Base-by-base conservation (phyloP, 64 coral and sea anemone species). In the Porites australiensis region DNA sequence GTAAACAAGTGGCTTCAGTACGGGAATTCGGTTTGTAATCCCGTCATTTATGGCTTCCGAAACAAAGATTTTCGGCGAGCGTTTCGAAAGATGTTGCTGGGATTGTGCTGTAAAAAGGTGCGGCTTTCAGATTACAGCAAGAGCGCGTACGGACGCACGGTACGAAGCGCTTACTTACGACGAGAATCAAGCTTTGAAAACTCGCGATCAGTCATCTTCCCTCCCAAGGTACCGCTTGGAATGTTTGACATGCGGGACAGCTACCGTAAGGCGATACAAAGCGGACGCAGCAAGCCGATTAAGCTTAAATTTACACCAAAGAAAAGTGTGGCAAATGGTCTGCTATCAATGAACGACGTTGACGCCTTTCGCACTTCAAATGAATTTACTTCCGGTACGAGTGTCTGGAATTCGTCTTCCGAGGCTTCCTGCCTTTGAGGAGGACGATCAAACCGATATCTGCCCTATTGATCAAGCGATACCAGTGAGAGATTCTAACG, bases 31-130 rank as follows among this genome's bases (percentile, higher is more conserved):
- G 90, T 88, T 4, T 93, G 95, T 27, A 96, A 96, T 23, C 95
- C 95, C 16, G 77, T 93, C 10, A 87, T 96, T 20, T 96, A 96
- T 72, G 91, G 95, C 6, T 77, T 96, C 27, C 95, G 95, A 6
- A 96, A 96, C 79, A 89, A 72, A 55, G 95, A 96, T 37, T 96
- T 96, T 51, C 85, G 86, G 4, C 58, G 70, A 64, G 91, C 95
- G 37, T 96, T 96, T 50, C 90, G 82, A 44, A 96, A 86, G 65
- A 96, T 96, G 10, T 63, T 96, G 37, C 75, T 86, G 14, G 53
- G 89, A 19, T 15, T 96, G 58, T 70, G 86, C 45, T 82, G 95
- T 44, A 96, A 37, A 37, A 37, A 37, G 27, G 27, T 37, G 27
- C 27, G 27, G 27, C 27, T 37, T 0, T 37, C 27, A 93, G 85